Base-by-base conservation (phyloP, 2,888 invertebrate genomes). In the Athalia circularis region DNA sequence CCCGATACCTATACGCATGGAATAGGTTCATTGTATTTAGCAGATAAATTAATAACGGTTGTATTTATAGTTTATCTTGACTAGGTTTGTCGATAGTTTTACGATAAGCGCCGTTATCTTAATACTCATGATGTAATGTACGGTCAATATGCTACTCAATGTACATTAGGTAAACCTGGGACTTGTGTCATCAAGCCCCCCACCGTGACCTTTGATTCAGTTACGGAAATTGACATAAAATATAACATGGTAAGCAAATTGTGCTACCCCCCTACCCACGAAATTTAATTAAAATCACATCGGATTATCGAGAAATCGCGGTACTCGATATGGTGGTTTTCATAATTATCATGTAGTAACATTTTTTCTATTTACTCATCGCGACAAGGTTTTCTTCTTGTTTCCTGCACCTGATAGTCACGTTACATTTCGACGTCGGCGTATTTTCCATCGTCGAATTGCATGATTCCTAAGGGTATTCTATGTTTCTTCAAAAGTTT, bases 181-280 rank as follows among this genome's bases (percentile, higher is more conserved):
- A 65, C 48, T 29, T 2, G 48, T 65, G 13, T 48, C 13, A 47
- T 8, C 8, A 3, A 9, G 48, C 48, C 47, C 48, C 47, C 13
- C 48, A 48, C 11, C 47, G 9, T 65, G 48, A 65, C 65, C 65
- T 65, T 48, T 65, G 48, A 48, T 65, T 47, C 13, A 13, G 13
- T 65, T 48, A 47, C 65, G 13, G n/a, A 65, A 15, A 47, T 48
- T 13, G 15, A 65, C 47, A 65, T 47, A n/a, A 48, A 65, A 48
- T 65, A 13, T 65, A 2, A 29, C 29, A 65, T 48, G 48, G 7
- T 65, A 65, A 65, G 47, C 65, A 15, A 65, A 48, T 65, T 7
- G 7, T 15, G 62, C 29, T 29, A 29, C 29, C 29, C 29, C 29
- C 29, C 29, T 15, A 4, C 29, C 15, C 43, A 13, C 29, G 62